A percentile compares a stretch with the other conserved stretches of the same genome.
phyloP scores from a whole-genome alignment of 2,113 vertebrate genomes.

The Chamaea fasciata region DNA sequence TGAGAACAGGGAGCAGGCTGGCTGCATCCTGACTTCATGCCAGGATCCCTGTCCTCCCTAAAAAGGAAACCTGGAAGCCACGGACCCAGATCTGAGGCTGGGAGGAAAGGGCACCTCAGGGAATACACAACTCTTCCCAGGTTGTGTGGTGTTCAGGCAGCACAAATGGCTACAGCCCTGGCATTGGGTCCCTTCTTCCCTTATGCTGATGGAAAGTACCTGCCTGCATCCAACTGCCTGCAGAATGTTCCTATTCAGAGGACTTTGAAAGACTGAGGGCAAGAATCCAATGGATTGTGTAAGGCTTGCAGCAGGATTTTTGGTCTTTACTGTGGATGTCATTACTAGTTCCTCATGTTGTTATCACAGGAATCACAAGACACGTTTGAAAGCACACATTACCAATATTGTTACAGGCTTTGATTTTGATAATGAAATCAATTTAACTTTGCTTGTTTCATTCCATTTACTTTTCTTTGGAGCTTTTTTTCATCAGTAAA shows the following conservation, averaged over 20 bases:
- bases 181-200: not conserved
- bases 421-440: not conserved
- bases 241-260: not conserved
- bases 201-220: not conserved
- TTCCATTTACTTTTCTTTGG: not conserved
- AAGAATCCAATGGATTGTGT: not conserved
- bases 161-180: accelerated
- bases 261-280: not conserved
- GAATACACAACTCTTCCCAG: not conserved
- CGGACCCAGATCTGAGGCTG: not conserved
- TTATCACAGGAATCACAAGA: not conserved
- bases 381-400: not conserved
- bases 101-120: not conserved
- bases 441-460: not conserved
- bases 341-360: not conserved
- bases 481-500: not conserved
- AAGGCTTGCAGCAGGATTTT: not conserved
- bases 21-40: not conserved
- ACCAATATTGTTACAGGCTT: not conserved
- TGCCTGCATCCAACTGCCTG: not conserved
- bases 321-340: not conserved
- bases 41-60: not conserved
- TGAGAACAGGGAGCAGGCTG: not conserved
- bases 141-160: not conserved
- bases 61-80: not conserved